Percentiles rank a stretch among this genome's conserved stretches.
Conservation (phyloP, 2,113 vertebrate genomes). For the Centropus bengalensis region DNA sequence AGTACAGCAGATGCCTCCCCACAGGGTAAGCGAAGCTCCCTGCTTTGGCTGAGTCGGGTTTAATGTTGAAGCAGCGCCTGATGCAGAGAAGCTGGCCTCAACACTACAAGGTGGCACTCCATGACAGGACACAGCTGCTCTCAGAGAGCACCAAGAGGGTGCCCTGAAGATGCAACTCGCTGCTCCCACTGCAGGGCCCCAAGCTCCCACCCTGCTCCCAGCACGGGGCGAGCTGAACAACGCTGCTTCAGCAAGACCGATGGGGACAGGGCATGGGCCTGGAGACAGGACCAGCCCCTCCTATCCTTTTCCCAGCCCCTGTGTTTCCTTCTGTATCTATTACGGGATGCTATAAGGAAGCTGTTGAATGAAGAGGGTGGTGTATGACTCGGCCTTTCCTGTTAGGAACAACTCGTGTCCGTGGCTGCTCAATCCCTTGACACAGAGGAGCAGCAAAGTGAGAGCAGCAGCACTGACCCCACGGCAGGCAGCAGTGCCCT, state of each 20-base stretch:
- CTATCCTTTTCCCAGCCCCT: rapidly evolving
- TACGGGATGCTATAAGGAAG: rapidly evolving
- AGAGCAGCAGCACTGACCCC: not conserved
- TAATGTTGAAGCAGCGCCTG: too few species aligned
- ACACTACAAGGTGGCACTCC: not conserved
- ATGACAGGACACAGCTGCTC: too few species aligned
- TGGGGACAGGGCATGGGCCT: not conserved
- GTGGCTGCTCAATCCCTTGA: not conserved
- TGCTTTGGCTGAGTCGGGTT: not conserved
- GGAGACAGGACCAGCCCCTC: not conserved
- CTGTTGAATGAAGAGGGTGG: too few species aligned
- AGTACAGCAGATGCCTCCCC: not conserved
- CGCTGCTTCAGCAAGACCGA: rapidly evolving
- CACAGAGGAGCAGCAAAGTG: rapidly evolving
- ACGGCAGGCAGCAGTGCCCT: not conserved
- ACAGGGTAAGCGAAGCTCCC: not conserved
- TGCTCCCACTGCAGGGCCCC: not conserved
- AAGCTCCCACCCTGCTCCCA: not conserved
- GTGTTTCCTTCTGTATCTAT: rapidly evolving
- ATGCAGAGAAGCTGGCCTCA: not conserved
- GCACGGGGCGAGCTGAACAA: rapidly evolving
- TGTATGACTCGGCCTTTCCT: too few species aligned
- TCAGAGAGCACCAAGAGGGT: not conserved
- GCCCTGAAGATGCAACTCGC: not conserved
- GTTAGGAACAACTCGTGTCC: rapidly evolving